Evolutionary conservation across 23 tunicate genomes (phyloP), one percentile per base, ranked within the genome.

Genomic region (Phallusia fumigata): DNA sequence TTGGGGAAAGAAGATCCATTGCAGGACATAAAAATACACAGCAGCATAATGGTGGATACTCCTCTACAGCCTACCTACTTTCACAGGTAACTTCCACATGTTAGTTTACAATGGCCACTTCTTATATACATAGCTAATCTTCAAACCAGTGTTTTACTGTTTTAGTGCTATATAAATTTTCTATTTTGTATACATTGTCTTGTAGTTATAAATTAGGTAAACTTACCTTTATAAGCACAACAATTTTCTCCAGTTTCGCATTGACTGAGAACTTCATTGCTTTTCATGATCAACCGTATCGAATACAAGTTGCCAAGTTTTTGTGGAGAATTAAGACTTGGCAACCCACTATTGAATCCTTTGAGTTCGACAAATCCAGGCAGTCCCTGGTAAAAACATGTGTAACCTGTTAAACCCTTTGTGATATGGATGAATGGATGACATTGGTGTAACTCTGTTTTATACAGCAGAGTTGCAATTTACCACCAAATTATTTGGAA

Each of bases 1-100:
- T 45, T 84, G 75, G 18, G 22, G 35, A 53, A 53, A 18, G 36
- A 53, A 51, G 69, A 79, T 28, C 88, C 88, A 32, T 0, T 85
- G 78, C 40, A 78, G 26, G 79, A 85, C 18, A 2, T 78, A 12
- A 2, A 79, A 65, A 47, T 78, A 2, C 69, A 36, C 72, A 44
- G 83, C 0, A 73, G 65, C 30, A 53, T 85, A 0, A 36, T 45
- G 30, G 77, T 49, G 18, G 65, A 78, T 11, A n/a, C 32, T 11
- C 78, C 78, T 32, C 65, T 78, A 18, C 64, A 79, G 0, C 88
- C 88, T 0, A 51, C 77, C 79, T 85, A 85, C 47, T 79, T 65
- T 36, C 88, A 85, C 47, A 85, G 88, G 88, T 85, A 76, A 44
- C 36, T n/a, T n/a, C n/a, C n/a, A n/a, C n/a, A n/a, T n/a, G n/a